Conservation (phyloP, 2,888 invertebrate genomes). For the Eupithecia inturbata region DNA sequence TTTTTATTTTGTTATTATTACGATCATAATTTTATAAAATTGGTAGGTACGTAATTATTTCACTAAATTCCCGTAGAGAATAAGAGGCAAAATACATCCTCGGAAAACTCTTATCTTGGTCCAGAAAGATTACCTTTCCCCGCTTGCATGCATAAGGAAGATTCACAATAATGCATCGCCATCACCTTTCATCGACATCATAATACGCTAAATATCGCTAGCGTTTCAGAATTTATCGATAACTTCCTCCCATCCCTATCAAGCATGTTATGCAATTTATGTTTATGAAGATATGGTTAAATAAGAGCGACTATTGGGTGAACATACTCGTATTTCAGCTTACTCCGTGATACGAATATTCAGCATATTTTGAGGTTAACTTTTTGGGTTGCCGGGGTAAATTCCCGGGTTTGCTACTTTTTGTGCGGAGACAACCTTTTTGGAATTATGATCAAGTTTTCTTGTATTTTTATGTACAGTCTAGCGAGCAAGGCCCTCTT, state of each 20-base stretch:
- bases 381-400: constrained; percentile 20
- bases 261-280: constrained; percentile 60
- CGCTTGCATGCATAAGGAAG: background rate
- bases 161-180: constrained; percentile 3
- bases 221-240: constrained; percentile 18
- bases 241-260: constrained; percentile 48
- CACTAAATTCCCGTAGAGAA: background rate
- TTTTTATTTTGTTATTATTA: too few relatives aligned
- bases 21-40: background rate
- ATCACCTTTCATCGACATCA: background rate
- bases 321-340: constrained; percentile 54
- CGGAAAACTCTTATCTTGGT: background rate
- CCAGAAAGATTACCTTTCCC: background rate
- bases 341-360: constrained; percentile 43
- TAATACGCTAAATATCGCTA: background rate
- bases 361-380: constrained; percentile 30
- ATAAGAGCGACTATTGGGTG: constrained; percentile 63
- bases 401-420: constrained; percentile 20
- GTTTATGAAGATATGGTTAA: constrained; percentile 62
- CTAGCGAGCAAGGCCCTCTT: background rate
- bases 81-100: background rate
- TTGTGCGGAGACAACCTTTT: constrained; percentile 18
- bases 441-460: constrained; percentile 6
- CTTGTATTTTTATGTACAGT: background rate
- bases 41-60: too few relatives aligned